Base-by-base conservation (phyloP, 2,888 invertebrate genomes). In the Eupithecia abbreviata region DNA sequence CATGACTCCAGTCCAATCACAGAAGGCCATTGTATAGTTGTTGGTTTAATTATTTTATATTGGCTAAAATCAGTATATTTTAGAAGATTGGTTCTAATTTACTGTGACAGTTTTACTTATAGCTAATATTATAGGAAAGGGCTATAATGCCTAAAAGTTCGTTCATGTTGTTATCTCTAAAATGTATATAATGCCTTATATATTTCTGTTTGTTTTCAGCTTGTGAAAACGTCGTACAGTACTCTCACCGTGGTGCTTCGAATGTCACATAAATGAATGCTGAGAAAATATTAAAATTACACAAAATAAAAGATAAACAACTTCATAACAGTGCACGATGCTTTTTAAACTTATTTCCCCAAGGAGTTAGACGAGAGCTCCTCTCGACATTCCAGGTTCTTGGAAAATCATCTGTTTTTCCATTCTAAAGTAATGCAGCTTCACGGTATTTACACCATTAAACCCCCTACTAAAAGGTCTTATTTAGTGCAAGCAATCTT, bases 181-280 rank as follows among this genome's bases (percentile, higher is more conserved):
- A 55, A 55, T 51, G 51, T 51, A 15, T 41, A 2, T 66, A 12
- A 41, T 10, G 3, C 7, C 30, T 30, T 30, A 42, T 2, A 42
- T 15, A 2, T 66, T 66, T 66, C 13, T 75, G 4, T 71, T 79
- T 72, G 75, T 82, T 93, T 92, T 71, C 90, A 94, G 94, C 85
- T 94, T 82, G 88, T 94, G 82, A 94, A 93, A 84, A 91, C 93
- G 2, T 93, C 94, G 0, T 94, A 94, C 86, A 93, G 91, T 71
- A 93, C 92, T 9, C 85, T 94, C 9, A 93, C 93, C 58, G 88
- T 94, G 3, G 79, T 94, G n/a, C 89, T 94, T 4, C 86, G 91
- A 47, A 88, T 92, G 75, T 83, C 84, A 30, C 75, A 80, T 18
- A 82, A 83, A 55, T 76, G 65, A 76, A 58, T 42, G 42, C 42